Evolutionary conservation across 2,113 vertebrate genomes (phyloP).

Genomic region (Orycteropus afer): DNA sequence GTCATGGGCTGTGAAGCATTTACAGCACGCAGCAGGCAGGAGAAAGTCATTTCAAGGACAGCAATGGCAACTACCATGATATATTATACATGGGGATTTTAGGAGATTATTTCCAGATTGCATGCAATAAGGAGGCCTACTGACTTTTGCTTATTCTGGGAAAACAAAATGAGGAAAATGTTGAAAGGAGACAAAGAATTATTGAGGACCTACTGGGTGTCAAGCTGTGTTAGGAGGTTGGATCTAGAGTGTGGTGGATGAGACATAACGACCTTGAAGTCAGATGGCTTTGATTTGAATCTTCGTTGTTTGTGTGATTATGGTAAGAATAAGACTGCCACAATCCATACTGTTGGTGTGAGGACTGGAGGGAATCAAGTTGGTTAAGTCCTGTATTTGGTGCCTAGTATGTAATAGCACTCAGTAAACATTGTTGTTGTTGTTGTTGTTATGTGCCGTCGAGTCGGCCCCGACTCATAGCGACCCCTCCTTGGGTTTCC

Average conservation of each 20-base stretch:
- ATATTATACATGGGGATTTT: not conserved
- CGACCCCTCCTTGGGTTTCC: no score
- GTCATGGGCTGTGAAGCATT: not conserved
- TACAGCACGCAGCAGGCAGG: not conserved
- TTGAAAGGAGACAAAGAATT: not conserved
- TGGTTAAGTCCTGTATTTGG: not conserved
- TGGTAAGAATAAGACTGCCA: not conserved
- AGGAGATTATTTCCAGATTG: slow-evolving; percentile 18
- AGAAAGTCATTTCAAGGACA: not conserved
- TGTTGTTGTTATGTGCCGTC: no score
- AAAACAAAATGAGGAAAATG: slow-evolving; percentile 22
- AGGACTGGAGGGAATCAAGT: not conserved
- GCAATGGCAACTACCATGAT: not conserved
- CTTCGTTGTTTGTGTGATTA: not conserved
- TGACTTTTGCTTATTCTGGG: not conserved
- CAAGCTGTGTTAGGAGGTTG: not conserved
- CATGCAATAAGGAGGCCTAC: not conserved
- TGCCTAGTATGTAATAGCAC: not conserved
- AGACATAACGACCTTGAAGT: not conserved
- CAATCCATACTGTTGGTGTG: not conserved
- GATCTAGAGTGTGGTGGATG: not conserved
- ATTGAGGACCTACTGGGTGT: not conserved
- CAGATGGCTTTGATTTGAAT: not conserved
- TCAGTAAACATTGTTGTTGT: no score
- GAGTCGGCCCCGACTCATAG: no score